phyloP scores from a whole-genome alignment of 1,140 invertebrate species.

The Papilio xuthus region DNA sequence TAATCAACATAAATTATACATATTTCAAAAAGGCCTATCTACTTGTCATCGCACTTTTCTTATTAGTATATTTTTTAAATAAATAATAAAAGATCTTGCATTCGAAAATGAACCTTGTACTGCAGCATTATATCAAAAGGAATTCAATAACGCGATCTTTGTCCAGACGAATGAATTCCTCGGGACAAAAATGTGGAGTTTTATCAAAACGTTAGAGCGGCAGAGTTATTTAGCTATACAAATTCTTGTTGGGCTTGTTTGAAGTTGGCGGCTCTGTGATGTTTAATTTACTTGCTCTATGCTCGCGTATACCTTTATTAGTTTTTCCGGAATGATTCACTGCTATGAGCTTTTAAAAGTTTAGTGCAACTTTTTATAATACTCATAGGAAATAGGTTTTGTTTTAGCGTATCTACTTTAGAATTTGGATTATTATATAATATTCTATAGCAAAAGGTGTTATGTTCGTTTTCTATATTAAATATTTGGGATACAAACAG shows the following conservation, averaged over 20 bases:
- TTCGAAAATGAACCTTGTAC: neutral
- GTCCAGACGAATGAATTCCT: constrained; percentile 13
- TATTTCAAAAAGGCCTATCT: too few relatives aligned
- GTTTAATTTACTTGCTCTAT: constrained; percentile 23
- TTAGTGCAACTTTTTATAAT: constrained; percentile 19
- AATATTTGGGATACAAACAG: neutral
- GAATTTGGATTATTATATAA: neutral
- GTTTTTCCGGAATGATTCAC: constrained; percentile 22
- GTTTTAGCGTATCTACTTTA: neutral
- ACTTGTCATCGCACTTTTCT: too few relatives aligned
- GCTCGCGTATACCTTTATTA: constrained; percentile 22
- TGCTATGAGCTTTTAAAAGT: constrained; percentile 13
- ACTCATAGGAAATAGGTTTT: neutral
- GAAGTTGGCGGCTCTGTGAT: constrained; percentile 23
- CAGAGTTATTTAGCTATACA: constrained; percentile 25
- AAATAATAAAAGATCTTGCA: neutral
- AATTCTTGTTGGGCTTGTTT: constrained; percentile 27
- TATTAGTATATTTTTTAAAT: too few relatives aligned
- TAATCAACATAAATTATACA: too few relatives aligned
- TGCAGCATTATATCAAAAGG: constrained; percentile 3
- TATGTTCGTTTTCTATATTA: too few relatives aligned
- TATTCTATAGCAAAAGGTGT: neutral
- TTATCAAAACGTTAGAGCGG: constrained; percentile 27
- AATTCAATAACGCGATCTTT: constrained; percentile 18
- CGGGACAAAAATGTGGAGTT: constrained; percentile 24